These are phyloP conservation scores for Carettochelys insculpta DNA, from an alignment of 2,113 vertebrate genomes.

Conservation along the genomic window DNA sequence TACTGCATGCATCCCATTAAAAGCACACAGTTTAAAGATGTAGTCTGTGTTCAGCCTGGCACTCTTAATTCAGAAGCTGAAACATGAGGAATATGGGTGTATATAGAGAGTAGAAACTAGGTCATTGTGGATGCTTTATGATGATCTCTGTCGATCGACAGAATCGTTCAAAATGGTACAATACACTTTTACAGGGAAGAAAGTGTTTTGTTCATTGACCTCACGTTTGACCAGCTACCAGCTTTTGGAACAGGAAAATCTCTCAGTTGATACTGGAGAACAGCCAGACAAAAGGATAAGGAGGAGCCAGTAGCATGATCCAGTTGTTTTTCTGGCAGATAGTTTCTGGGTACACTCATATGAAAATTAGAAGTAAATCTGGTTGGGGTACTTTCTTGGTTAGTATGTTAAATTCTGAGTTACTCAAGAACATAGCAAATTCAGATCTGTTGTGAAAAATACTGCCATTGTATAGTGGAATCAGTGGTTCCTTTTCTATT, in stretches of 20 bases:
- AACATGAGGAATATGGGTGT: background rate
- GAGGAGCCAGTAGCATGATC: slow-evolving; percentile 34
- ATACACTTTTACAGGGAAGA: slow-evolving; percentile 14
- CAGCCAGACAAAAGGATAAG: slow-evolving; percentile 40
- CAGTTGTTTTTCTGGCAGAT: slow-evolving; percentile 52
- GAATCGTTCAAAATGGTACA: background rate
- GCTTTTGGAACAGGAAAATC: slow-evolving; percentile 41
- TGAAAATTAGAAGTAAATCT: slow-evolving; percentile 35
- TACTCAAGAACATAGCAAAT: background rate
- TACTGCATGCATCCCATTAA: background rate
- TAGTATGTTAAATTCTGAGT: slow-evolving; percentile 11
- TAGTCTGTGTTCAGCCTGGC: background rate
- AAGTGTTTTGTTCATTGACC: slow-evolving; percentile 11
- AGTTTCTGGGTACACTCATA: slow-evolving; percentile 36
- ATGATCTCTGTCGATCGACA: background rate
- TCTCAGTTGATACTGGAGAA: slow-evolving; percentile 53
- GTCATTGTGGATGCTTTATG: background rate
- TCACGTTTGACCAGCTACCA: slow-evolving; percentile 20
- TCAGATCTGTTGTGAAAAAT: slow-evolving; percentile 25
- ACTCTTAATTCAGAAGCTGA: slow-evolving; percentile 6
- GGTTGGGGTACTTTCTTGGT: slow-evolving; percentile 33
- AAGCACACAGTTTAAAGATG: background rate
- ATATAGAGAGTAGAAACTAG: background rate
- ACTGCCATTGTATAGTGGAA: background rate
- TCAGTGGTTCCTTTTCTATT: slow-evolving; percentile 9